phyloP scores from a whole-genome alignment of 53 echinoderm and acorn worm genomes.

The Henricia sp. region DNA sequence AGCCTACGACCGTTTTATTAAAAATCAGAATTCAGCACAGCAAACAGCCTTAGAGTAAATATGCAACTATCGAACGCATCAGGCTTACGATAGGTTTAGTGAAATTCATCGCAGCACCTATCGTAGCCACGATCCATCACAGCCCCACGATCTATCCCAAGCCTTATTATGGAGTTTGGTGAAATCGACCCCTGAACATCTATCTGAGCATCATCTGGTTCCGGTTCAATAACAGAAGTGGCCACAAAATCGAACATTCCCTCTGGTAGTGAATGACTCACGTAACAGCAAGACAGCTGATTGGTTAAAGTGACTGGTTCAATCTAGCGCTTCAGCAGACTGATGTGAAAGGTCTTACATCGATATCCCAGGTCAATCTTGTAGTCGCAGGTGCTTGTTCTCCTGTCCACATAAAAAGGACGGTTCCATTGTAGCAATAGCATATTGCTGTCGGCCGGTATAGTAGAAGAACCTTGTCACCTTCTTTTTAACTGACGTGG shows the following conservation, averaged over 20 bases:
- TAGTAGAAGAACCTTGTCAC: constrained; percentile 46
- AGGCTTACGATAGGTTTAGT: no score
- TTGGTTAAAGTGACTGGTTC: not conserved
- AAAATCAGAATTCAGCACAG: no score
- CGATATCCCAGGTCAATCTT: constrained; percentile 10
- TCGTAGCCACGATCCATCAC: no score
- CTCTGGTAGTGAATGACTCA: not conserved
- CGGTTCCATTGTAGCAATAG: not conserved
- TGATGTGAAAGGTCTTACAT: constrained; percentile 42
- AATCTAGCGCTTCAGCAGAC: constrained; percentile 25
- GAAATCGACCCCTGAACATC: no score
- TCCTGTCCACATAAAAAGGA: not conserved
- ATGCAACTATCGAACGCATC: no score
- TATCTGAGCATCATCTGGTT: not conserved
- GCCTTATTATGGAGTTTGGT: no score
- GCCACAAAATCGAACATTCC: not conserved
- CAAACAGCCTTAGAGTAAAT: no score
- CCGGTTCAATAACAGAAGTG: constrained; percentile 18
- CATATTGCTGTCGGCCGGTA: constrained; percentile 55
- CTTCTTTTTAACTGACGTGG: constrained; percentile 40
- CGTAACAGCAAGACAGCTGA: not conserved
- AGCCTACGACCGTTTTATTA: no score
- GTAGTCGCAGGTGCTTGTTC: not conserved
- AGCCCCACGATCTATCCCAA: no score
- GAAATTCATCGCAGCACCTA: no score